Base-by-base conservation (phyloP, 2,113 vertebrate genomes). In the Psammodynastes pulverulentus region DNA sequence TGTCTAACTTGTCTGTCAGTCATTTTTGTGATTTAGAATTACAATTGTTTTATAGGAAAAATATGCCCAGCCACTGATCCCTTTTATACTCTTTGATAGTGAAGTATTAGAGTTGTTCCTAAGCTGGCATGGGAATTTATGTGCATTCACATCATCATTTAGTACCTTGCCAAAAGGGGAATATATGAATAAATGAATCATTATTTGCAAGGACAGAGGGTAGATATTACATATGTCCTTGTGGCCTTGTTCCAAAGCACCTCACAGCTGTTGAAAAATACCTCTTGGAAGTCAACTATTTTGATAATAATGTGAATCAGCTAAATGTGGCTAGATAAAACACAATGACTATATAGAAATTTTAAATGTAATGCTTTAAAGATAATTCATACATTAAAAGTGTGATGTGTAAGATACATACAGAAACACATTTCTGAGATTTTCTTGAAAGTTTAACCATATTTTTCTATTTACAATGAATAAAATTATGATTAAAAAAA, bases 161-260 rank as follows among this genome's bases (percentile, higher is more conserved):
- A 94, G 93, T 88, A 94, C 62, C n/a, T 87, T 93, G 90, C 92
- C 62, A 89, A n/a, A 24, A 3, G 79, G 89, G 84, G 91, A 94
- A 93, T 95, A 87, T 94, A 88, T 95, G 92, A 54, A 88, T 95
- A 92, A 58, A 94, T 94, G 92, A 95, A 88, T 95, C 89, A 94
- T 94, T 96, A 95, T 96, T 96, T 94, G 94, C 87, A 90, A 92
- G 90, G 93, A 93, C 91, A 94, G 92, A 90, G 91, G 89, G 94
- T 90, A 94, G 95, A 94, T 92, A 86, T 88, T 87, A 87, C 51
- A 49, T 93, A 67, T 89, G 34, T 88, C 92, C 92, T 19, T 39
- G 87, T 95, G 94, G 93, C 79, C 19, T 92, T 84, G 45, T 93
- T 91, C 94, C 93, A 92, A 95, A 89, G 21, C 72, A 95, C 29